Base-by-base conservation (phyloP, 2,888 invertebrate genomes). In the Drosophila fulvimacula region DNA sequence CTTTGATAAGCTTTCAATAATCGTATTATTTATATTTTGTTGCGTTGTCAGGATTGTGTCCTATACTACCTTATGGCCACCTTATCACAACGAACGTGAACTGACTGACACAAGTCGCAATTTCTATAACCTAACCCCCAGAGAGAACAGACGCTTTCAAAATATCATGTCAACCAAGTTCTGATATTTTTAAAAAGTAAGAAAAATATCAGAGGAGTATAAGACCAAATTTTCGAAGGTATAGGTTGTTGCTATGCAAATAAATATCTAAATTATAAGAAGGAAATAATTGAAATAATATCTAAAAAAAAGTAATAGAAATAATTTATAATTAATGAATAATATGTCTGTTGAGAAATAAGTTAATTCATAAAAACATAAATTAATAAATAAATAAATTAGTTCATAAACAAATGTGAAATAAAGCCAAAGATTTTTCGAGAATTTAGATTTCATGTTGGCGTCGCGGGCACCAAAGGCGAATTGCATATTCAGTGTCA, bases 61-160 rank as follows among this genome's bases (percentile, higher is more conserved):
- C 0, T 68, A 65, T 19, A 80, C 77, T 21, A 76, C 76, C 4
- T 19, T 82, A 2, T 85, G 82, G 82, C 86, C 82, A 13, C 86
- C 86, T 3, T 85, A 82, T 67, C 83, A 82, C 4, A 82, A 44
- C 51, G 49, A 53, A 10, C 9, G 11, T 5, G 80, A 82, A 49
- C 36, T 82, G 10, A 1, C 5, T 0, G 10, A 57, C 1, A 82
- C 86, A 0, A 65, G 70, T 27, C n/a, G 41, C 0, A 36, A 5
- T 0, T 85, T 79, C 46, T 85, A 55, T 53, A 9, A 24, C 0
- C 19, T 82, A 30, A 36, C 51, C 0, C 57, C 73, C 0, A 7
- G 10, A 7, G 82, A 85, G 17, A 11, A 7, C 17, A 0, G 10
- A 1, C 80, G 76, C 2, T 41, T 68, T 19, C 34, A 44, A 7